Evolutionary conservation across 30 jellyfish, hydroid and myxozoan genomes (phyloP).

Genomic region (Euphysa ruthae): DNA sequence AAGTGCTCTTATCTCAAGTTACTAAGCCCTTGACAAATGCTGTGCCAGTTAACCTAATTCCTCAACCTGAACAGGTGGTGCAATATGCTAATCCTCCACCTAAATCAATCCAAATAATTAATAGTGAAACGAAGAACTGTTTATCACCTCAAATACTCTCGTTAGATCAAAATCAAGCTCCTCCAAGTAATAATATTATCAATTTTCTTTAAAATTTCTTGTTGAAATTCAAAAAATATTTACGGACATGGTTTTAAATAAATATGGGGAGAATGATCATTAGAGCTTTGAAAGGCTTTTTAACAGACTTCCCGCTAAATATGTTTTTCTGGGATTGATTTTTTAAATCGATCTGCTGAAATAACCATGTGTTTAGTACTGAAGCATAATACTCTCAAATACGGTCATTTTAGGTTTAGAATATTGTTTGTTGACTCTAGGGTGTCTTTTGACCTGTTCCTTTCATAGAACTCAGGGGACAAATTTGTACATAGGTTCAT

Average conservation of each 20-base stretch:
- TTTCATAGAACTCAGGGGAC: too few relatives aligned
- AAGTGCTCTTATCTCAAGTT: not conserved
- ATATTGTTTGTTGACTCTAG: too few relatives aligned
- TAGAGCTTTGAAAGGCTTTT: too few relatives aligned
- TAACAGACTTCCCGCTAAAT: too few relatives aligned
- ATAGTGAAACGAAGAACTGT: conserved; percentile 39
- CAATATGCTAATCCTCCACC: conserved; percentile 73
- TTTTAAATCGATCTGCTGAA: too few relatives aligned
- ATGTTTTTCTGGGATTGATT: too few relatives aligned
- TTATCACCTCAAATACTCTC: not conserved
- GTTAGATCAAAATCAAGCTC: not conserved
- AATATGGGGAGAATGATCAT: too few relatives aligned
- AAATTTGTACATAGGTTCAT: not conserved
- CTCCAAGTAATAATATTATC: not conserved
- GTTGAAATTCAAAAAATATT: not conserved
- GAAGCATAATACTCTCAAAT: conserved; percentile 85
- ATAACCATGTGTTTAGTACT: conserved; percentile 15
- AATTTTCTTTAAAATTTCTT: not conserved
- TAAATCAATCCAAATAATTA: conserved; percentile 57
- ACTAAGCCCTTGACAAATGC: conserved; percentile 26
- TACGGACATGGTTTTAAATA: not conserved
- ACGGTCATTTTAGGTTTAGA: too few relatives aligned
- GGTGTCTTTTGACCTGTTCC: too few relatives aligned
- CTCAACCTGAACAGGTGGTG: conserved; percentile 87
- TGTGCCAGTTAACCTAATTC: conserved; percentile 90